Conservation (phyloP, 2,888 invertebrate species). For the Tetragnatha montana region DNA sequence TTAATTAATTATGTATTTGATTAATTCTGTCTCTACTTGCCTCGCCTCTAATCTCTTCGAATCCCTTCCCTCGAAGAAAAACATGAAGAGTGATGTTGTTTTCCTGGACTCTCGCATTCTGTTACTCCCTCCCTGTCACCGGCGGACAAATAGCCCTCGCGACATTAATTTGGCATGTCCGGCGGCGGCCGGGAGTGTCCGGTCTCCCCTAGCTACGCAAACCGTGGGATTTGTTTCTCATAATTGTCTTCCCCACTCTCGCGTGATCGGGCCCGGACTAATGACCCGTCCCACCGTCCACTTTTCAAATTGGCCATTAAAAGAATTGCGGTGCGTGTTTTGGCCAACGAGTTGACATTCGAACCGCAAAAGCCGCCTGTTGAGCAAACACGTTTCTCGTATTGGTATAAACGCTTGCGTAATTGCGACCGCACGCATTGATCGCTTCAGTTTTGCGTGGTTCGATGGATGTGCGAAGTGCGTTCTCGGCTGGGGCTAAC, state of each 20-base stretch:
- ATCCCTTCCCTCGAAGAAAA: no score
- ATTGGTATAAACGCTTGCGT: constrained; percentile 31
- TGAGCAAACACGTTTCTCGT: constrained; percentile 25
- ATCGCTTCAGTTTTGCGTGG: constrained; percentile 34
- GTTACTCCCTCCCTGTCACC: no score
- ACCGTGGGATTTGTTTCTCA: constrained; percentile 49
- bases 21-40: no score
- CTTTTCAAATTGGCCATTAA: constrained; percentile 56
- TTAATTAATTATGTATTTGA: no score
- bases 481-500: constrained; percentile 14
- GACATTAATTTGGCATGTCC: constrained; percentile 6
- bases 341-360: constrained; percentile 52
- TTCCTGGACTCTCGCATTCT: no score
- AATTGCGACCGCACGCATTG: background rate
- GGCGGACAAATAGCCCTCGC: no score
- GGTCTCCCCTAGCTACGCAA: constrained; percentile 35
- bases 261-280: constrained; percentile 17
- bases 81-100: no score
- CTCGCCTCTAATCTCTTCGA: no score
- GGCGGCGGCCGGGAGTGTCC: constrained; percentile 33
- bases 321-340: constrained; percentile 50
- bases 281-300: constrained; percentile 45
- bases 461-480: constrained; percentile 18
- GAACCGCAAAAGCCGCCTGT: background rate
- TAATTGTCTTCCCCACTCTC: constrained; percentile 31